Evolutionary conservation across 2,113 vertebrate genomes (phyloP), one percentile per base, ranked within the genome.

Genomic region (Ammodramus savannarum): DNA sequence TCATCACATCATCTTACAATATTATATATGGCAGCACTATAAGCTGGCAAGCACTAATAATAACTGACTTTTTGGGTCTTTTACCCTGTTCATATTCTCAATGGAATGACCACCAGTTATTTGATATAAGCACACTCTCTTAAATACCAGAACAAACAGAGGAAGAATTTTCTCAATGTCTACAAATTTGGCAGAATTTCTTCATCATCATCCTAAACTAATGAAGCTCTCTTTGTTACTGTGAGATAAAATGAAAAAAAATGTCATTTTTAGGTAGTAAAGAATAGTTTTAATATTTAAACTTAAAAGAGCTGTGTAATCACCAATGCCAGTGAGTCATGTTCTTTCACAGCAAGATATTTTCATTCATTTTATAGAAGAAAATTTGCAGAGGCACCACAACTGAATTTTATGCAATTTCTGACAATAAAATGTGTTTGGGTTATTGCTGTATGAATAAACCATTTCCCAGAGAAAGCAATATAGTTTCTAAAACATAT

Each of bases 391-490:
- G 68, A 96, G 54, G 62, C 48, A 89, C 84, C 43, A 84, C 49
- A 86, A 92, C 78, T 79, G 71, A 97, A 94, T 96, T 91, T 82
- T 71, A 58, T 91, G 43, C 57, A 94, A 41, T 75, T 31, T 61
- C 91, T 91, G 71, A 91, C 65, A 95, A 82, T 69, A 96, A 96
- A 93, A 49, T 34, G 31, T 88, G 48, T 46, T 87, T 95, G 49
- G 75, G 31, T 96, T 96, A 94, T 95, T 97, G 62, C 41, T 48
- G 43, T 90, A 95, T 96, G 95, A 97, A 96, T 95, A 96, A 92
- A 94, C 52, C 73, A 95, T 82, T 92, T 96, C 73, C 43, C 86
- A 85, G 72, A 75, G 38, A 95, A 96, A 95, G 92, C 71, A 93
- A 93, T 66, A 48, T 79, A 59, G 69, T 89, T 97, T 80, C 76